These are phyloP conservation scores for Guaruba guarouba DNA, from an alignment of 2,113 vertebrate genomes.

Conservation along the genomic window DNA sequence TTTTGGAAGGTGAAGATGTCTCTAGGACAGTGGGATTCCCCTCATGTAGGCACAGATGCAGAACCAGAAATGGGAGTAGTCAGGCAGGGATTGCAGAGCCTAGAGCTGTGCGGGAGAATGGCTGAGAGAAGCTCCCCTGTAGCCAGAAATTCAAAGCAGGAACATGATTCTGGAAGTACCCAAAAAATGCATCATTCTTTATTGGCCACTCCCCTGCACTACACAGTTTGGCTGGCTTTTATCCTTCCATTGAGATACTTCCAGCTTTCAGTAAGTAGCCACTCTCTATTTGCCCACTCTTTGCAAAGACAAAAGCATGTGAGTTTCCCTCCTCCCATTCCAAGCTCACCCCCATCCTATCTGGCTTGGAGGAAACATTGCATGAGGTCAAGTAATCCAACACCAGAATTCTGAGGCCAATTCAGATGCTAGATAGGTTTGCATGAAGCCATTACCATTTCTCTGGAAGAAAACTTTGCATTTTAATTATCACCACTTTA, in stretches of 20 bases:
- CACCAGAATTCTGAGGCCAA: neutral
- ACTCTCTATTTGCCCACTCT: neutral
- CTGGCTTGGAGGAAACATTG: neutral
- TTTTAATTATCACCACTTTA: neutral
- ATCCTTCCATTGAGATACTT: neutral
- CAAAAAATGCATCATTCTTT: neutral
- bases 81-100: neutral
- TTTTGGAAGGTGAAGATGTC: neutral
- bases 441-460: neutral
- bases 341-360: neutral
- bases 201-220: neutral
- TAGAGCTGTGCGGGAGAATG: fast-evolving
- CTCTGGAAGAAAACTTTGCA: neutral
- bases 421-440: neutral
- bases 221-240: fast-evolving
- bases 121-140: neutral
- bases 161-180: fast-evolving
- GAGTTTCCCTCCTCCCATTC: neutral
- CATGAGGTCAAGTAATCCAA: neutral
- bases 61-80: fast-evolving
- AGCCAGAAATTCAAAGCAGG: neutral
- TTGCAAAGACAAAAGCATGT: fast-evolving
- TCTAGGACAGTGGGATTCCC: neutral
- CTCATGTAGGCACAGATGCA: fast-evolving
- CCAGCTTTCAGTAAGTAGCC: neutral